Percentiles rank a stretch among this genome's conserved stretches.
Evolutionary conservation across 2,888 invertebrate genomes (phyloP).

Genomic region (Drosophila buzzatii): DNA sequence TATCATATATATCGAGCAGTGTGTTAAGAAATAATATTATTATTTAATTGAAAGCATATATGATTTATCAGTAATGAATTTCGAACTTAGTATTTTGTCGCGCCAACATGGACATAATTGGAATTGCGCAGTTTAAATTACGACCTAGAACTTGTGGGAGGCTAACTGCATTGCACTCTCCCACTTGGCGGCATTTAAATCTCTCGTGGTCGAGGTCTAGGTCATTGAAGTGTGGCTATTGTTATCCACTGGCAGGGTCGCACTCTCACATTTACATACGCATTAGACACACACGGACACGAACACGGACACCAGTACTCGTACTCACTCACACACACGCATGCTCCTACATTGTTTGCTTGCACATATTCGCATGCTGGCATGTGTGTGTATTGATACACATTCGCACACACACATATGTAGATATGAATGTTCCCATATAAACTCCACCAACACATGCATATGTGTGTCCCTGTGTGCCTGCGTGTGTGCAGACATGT

Average conservation of each 20-base stretch:
- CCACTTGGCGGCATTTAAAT: slow-evolving; percentile 40
- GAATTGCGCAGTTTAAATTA: slow-evolving; percentile 41
- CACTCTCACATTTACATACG: slow-evolving; percentile 34
- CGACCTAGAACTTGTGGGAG: slow-evolving; percentile 16
- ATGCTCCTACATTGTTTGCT: slow-evolving; percentile 5
- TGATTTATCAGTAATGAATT: not conserved
- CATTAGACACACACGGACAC: slow-evolving; percentile 18
- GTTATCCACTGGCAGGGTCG: slow-evolving; percentile 46
- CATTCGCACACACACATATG: not conserved
- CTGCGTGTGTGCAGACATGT: slow-evolving; percentile 4
- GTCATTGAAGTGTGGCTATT: slow-evolving; percentile 47
- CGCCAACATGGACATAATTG: slow-evolving; percentile 9
- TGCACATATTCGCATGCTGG: slow-evolving; percentile 6
- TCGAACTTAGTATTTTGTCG: slow-evolving; percentile 13
- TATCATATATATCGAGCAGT: not conserved
- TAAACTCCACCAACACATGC: slow-evolving; percentile 6
- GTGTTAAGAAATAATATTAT: not conserved
- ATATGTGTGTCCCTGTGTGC: not conserved
- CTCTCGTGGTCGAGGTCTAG: slow-evolving; percentile 49
- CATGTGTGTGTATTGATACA: not conserved
- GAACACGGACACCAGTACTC: slow-evolving; percentile 1
- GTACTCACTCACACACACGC: slow-evolving; percentile 4
- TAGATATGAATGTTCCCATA: not conserved
- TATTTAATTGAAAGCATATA: not conserved
- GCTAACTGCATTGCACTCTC: slow-evolving; percentile 13